These are phyloP conservation scores for Neoitamus cyanurus DNA, from an alignment of 2,888 invertebrate species.

Conservation along the genomic window DNA sequence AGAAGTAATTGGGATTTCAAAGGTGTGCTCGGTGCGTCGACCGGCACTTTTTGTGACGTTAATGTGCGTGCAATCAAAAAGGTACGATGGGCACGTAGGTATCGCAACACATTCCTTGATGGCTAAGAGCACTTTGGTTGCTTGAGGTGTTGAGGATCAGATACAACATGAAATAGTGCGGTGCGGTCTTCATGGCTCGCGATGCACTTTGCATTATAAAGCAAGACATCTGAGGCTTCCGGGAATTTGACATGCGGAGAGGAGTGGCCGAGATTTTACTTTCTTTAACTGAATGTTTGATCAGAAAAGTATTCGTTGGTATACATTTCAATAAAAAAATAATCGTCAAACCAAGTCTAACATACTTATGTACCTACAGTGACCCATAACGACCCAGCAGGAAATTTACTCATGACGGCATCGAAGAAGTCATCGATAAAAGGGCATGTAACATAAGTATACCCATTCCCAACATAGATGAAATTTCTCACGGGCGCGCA, in stretches of 20 bases:
- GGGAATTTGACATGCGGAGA: neutral
- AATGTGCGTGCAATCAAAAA: neutral
- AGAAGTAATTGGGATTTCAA: neutral
- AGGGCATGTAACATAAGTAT: too few relatives aligned
- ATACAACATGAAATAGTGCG: neutral
- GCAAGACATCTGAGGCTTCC: neutral
- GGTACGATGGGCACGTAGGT: neutral
- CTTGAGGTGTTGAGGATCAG: neutral
- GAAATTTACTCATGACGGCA: too few relatives aligned
- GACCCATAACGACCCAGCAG: too few relatives aligned
- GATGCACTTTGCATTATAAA: neutral
- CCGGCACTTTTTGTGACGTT: neutral
- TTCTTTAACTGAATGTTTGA: neutral
- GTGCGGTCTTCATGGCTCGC: neutral
- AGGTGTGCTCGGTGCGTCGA: neutral
- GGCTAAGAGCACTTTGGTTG: neutral
- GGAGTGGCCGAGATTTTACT: conserved; percentile 13
- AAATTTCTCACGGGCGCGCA: too few relatives aligned
- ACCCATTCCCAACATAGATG: too few relatives aligned
- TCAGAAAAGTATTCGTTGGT: too few relatives aligned
- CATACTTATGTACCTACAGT: too few relatives aligned
- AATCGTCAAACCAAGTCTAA: too few relatives aligned
- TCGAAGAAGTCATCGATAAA: too few relatives aligned
- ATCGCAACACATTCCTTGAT: neutral
- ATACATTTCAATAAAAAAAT: too few relatives aligned